Conservation (phyloP, 2,113 vertebrate genomes). For the Pandion haliaetus region DNA sequence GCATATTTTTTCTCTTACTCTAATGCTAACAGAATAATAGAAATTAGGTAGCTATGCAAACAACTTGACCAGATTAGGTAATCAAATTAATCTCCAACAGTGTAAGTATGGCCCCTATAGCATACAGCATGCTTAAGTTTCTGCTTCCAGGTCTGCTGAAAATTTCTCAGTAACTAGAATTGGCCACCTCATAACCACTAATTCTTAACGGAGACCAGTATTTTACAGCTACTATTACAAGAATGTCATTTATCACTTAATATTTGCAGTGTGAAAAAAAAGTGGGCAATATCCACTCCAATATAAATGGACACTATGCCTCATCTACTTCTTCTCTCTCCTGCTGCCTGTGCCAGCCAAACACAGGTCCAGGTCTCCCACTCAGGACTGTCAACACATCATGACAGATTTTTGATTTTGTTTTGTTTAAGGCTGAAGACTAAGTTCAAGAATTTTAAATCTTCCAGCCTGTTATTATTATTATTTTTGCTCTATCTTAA, state of each 20-base stretch:
- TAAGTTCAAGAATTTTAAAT: neutral
- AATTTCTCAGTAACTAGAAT: fast-evolving
- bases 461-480: neutral
- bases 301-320: neutral
- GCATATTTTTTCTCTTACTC: neutral
- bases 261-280: neutral
- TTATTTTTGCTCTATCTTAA: neutral
- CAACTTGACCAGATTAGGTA: neutral
- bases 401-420: neutral
- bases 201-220: neutral
- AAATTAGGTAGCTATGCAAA: neutral
- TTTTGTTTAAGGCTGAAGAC: neutral
- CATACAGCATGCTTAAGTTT: no score
- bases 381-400: neutral
- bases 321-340: neutral
- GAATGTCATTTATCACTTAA: neutral
- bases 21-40: neutral
- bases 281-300: no score
- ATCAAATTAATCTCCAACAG: neutral
- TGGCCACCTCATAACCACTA: neutral
- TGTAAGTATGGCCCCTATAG: neutral
- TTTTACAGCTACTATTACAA: neutral
- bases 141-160: neutral
- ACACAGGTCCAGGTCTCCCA: neutral
- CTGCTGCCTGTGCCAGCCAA: neutral